Evolutionary conservation across 2,797 vertebrate genomes (phyloP).

Genomic region (Cirrhinus mrigala): DNA sequence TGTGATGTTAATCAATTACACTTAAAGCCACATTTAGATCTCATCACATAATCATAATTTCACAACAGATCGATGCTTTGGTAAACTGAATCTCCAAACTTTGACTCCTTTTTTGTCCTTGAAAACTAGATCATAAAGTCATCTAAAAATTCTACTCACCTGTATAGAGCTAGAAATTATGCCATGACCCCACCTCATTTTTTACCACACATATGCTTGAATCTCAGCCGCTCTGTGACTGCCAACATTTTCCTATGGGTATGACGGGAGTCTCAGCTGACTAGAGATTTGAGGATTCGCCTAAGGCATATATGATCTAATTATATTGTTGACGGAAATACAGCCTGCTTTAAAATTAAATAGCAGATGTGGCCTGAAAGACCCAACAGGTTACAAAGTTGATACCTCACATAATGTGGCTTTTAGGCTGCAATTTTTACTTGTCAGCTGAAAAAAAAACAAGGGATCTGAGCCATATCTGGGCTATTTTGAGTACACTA

Average conservation of each 20-base stretch:
- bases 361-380: conserved; percentile 42
- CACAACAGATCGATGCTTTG: not conserved
- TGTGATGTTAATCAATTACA: not conserved
- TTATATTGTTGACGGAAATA: conserved; percentile 76
- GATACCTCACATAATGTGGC: not conserved
- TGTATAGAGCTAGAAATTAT: conserved; percentile 47
- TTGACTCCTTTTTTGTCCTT: conserved; percentile 52
- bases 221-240: conserved; percentile 69
- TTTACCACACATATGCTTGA: conserved; percentile 31
- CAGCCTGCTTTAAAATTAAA: conserved; percentile 58
- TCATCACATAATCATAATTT: not conserved
- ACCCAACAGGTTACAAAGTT: not conserved
- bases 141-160: conserved; percentile 50
- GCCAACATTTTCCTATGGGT: conserved; percentile 63
- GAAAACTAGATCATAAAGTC: conserved; percentile 62
- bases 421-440: not conserved
- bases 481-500: not conserved
- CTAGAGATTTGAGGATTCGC: conserved; percentile 68
- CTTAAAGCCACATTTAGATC: not conserved
- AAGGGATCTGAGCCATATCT: not conserved
- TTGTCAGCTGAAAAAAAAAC: no score
- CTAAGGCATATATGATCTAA: conserved; percentile 71
- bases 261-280: conserved; percentile 60
- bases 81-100: conserved; percentile 15
- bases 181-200: conserved; percentile 46